Evolutionary conservation across 2,113 vertebrate species (phyloP), one percentile per base, ranked within the genome.

Genomic region (Cettia cetti): DNA sequence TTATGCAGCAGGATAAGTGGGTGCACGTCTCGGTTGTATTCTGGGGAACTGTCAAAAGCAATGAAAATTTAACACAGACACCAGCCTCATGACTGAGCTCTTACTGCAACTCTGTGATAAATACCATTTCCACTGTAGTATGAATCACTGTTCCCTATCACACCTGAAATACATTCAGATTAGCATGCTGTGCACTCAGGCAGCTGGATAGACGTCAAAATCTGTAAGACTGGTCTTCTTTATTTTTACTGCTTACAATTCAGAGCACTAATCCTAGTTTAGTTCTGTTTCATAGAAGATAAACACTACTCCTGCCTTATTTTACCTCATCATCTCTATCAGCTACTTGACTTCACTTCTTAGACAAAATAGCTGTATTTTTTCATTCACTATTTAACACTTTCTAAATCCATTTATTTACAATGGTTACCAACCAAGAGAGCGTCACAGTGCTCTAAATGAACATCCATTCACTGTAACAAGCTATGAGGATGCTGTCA

Each of bases 291-390:
- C 75, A 74, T 21, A 35, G 15, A 50, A 33, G 8, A 65, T 5
- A 57, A 82, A 66, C 0, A 0, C 15, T 52, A 64, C 26, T 60
- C 21, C 52, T 22, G 1, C 13, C 20, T 35, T 59, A 35, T 31
- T 90, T 70, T 61, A 78, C 27, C 11, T 60, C 35, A 23, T 8
- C 7, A 53, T n/a, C 7, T 61, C 37, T 77, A 31, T 16, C 17
- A 31, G 5, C 15, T 71, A 18, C 69, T 39, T 60, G 33, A 44
- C 30, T 13, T 31, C 15, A 57, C 17, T 15, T 74, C 53, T 82
- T 54, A 40, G 14, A 74, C 22, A n/a, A 80, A 63, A 54, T 2
- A 21, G 13, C 9, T 15, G 2, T 12, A 45, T 16, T 31, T 81
- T 69, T 60, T 20, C 9, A 76, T 18, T 31, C 7, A 2, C 16